Evolutionary conservation across 1,140 invertebrate species (phyloP), one percentile per base, ranked within the genome.

Genomic region (Pogonomyrmex californicus): DNA sequence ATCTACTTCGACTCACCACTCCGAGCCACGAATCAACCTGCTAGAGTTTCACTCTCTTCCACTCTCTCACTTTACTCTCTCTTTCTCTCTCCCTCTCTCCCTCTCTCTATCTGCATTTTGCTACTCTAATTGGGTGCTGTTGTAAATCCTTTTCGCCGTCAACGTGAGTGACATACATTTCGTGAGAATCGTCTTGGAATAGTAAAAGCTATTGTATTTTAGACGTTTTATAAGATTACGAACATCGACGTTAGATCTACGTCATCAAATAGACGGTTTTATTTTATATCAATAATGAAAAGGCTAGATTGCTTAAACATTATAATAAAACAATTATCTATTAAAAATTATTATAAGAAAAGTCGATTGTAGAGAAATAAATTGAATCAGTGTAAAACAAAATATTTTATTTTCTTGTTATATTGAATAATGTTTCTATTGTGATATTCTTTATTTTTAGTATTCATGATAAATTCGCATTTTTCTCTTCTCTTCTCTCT

Each of bases 1-100:
- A 88, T 66, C 81, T 87, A 90, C 89, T 87, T 87, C 85, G 86
- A 90, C 88, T 90, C 86, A 90, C 88, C 89, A 83, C 88, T 58
- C 81, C 66, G 88, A 90, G 79, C 89, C 83, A 85, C 87, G 89
- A 89, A 90, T 77, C 85, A 88, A 87, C 63, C 70, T 51, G 81
- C 71, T 85, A 81, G 85, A 56, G 76, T 82, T 86, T 90, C 78
- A 47, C 63, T 63, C 62, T 41, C 70, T 30, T 1, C 36, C 17
- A 9, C 12, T 73, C 49, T 6, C 1, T 1, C 41, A 1, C 33
- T 83, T 87, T 66, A 41, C 63, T 54, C 47, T 30, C 63, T n/a
- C 41, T 0, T n/a, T n/a, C 12, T 23, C 33, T 4, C 12, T 14
- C 14, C 17, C 75, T 41, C 17, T 58, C 14, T 65, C 17, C 41